Evolutionary conservation across 2,888 invertebrate genomes (phyloP), one percentile per base, ranked within the genome.

Genomic region (Agrochola circellaris): DNA sequence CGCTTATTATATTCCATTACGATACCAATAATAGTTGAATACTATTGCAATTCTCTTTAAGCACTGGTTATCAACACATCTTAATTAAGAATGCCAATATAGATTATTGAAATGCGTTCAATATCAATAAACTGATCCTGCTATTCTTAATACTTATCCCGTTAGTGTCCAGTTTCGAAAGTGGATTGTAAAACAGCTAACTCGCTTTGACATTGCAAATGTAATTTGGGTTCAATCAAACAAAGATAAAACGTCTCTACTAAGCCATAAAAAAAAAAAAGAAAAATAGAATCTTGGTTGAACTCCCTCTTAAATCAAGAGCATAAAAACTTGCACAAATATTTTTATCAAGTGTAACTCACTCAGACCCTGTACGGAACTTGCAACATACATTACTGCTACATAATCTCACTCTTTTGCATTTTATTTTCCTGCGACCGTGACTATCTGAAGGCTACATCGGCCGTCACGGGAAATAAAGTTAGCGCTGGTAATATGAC

Each of bases 1-100:
- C 90, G 93, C 94, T 95, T 95, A 95, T 96, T 95, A 96, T 95
- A 95, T 96, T 95, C 94, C 94, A 95, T 95, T 96, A 95, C 93
- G 95, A 95, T 94, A 94, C 93, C 92, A 95, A 94, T 95, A 95
- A 94, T 93, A 93, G 92, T 91, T 93, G 94, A 95, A 94, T 95
- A 95, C 92, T 94, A 94, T 94, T 93, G 93, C 93, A 91, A 94
- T 93, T 92, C 88, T 88, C 89, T 87, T 88, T 87, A 88, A 88
- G 85, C 87, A 83, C 81, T 79, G 77, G 86, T 88, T 93, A 93
- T 93, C 93, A 82, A 73, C 75, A 76, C 83, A 93, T 93, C 93
- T 93, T 92, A 93, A 93, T 93, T 93, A 93, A 91, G 89, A 89
- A 87, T 88, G 87, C 88, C 89, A 90, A 87, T 87, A 85, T 77